Base-by-base conservation (phyloP, 1,140 invertebrate species). In the Melanaphis sacchari region DNA sequence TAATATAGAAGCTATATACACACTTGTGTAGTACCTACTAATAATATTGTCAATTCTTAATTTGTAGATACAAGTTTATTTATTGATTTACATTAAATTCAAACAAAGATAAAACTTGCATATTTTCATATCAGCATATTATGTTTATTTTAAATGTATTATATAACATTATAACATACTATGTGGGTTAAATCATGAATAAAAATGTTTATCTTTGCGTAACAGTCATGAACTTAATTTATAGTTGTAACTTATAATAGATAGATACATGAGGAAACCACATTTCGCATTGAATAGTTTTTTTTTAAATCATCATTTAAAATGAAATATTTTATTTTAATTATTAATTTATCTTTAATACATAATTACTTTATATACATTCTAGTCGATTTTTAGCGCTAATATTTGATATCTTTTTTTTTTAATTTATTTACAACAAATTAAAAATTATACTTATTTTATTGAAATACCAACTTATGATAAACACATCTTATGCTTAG, bases 81-180 rank as follows among this genome's bases (percentile, higher is more conserved):
- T 38, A 24, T 38, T 38, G 38, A 82, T 82, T 82, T 38, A 82
- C 22, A 82, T 38, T 38, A 9, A 82, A 38, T 36, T 76, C 38
- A 82, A 82, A 82, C 6, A 82, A 38, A 82, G 76, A 82, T 82
- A 82, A 82, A 87, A 46, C n/a, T 87, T 87, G 41, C 84, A 87
- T 87, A 41, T 31, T 84, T 84, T 84, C 24, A 84, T 40, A 84
- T 84, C 38, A 84, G 38, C 11, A 84, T 84, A 40, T 15, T 26
- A 84, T 31, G 41, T 31, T 46, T 87, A 43, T 87, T n/a, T 87
- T 31, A 31, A 87, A 87, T 87, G 41, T 21, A 87, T 87, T 87
- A 43, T 31, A 46, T 18, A 43, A 87, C 2, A 5, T 8, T 31
- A 46, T 18, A 43, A 87, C 2, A 5, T 8, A 87, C 41, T 43